phyloP scores from a whole-genome alignment of 2,888 invertebrate species.

The Dryobota labecula region DNA sequence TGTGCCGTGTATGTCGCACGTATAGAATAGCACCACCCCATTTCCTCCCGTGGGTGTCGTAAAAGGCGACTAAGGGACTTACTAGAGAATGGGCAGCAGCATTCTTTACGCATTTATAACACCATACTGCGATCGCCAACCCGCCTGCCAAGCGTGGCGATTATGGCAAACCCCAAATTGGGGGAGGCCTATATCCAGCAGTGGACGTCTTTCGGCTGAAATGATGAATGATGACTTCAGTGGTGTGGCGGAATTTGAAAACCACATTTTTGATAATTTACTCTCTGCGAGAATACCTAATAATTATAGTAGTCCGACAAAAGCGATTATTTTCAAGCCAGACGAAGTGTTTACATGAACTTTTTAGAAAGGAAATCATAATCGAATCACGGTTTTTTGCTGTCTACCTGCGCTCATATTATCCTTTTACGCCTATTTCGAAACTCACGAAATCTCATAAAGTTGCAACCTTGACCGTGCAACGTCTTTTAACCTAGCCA shows the following conservation, averaged over 20 bases:
- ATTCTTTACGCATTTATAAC: too few species aligned
- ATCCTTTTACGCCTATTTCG: constrained; percentile 11
- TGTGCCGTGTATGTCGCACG: too few species aligned
- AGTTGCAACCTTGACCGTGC: constrained; percentile 44
- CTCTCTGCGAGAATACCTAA: neutral
- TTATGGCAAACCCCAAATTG: too few species aligned
- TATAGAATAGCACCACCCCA: too few species aligned
- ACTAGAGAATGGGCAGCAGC: too few species aligned
- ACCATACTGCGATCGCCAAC: too few species aligned
- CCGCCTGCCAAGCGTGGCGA: too few species aligned
- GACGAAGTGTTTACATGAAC: neutral
- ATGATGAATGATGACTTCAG: too few species aligned
- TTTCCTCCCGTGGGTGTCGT: too few species aligned
- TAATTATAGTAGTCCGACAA: neutral
- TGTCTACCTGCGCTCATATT: neutral
- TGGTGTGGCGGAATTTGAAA: neutral
- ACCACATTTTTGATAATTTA: neutral
- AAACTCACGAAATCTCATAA: constrained; percentile 25
- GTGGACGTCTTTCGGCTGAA: too few species aligned
- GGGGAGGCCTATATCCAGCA: too few species aligned
- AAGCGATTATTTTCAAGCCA: neutral
- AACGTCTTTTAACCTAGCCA: constrained; percentile 39
- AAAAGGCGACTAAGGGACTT: too few species aligned
- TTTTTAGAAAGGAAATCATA: neutral
- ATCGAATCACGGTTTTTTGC: neutral